Base-by-base conservation (phyloP, 2,797 vertebrate species). In the Chloroceryle inda region DNA sequence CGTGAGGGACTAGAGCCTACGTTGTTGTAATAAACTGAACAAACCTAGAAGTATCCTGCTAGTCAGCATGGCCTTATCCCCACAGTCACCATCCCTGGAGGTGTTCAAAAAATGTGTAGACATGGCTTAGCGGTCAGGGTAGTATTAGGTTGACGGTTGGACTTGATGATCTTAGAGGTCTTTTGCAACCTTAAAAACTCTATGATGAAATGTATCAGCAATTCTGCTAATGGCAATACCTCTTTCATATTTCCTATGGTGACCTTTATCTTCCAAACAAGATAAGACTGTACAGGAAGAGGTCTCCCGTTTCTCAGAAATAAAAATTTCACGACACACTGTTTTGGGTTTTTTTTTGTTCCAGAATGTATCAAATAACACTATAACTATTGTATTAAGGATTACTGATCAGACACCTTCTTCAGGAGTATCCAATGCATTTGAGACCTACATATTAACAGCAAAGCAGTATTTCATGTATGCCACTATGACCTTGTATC, bases 401-500 rank as follows among this genome's bases (percentile, higher is more conserved):
- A 66, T 17, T 53, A 19, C 26, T 7, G 6, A 52, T 37, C 2
- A 71, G n/a, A 13, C 7, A 66, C 4, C n/a, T 62, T 20, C 38
- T n/a, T 10, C 6, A 3, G 19, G 29, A 55, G 13, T 7, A 82
- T 15, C 31, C n/a, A 7, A 13, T 2, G 38, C 17, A 5, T 62
- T 31, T 59, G 27, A 73, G 17, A 63, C 26, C 19, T 27, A 27
- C 5, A 1, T 2, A 8, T 8, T n/a, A 73, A 23, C 8, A 59
- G n/a, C 56, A 88, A 17, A 62, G 19, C 31, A 38, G 2, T 19
- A 50, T 15, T 53, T 50, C n/a, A n/a, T 0, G 17, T 49, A 15
- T 5, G 6, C 29, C 5, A 26, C 3, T 4, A 7, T 1, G 7
- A 68, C 38, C 10, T 71, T 11, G 27, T 1, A 9, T 7, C 29